Evolutionary conservation across 2,888 invertebrate species (phyloP).

Genomic region (Anthrax anthrax): DNA sequence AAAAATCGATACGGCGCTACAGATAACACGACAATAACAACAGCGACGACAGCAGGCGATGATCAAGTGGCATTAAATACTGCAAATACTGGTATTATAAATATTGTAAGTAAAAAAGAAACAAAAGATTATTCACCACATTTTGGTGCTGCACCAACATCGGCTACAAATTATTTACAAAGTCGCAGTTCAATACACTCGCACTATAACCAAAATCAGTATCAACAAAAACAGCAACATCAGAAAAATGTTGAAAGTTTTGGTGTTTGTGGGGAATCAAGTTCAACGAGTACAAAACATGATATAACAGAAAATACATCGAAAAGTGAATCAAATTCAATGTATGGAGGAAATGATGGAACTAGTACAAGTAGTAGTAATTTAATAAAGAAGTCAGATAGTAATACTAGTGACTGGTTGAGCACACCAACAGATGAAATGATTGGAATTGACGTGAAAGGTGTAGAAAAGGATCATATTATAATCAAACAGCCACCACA

Average conservation of each 20-base stretch:
- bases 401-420: slow-evolving; percentile 19
- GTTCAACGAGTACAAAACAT: slow-evolving; percentile 6
- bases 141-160: slow-evolving; percentile 17
- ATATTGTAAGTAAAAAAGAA: slow-evolving; percentile 17
- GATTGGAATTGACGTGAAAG: slow-evolving; percentile 19
- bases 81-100: slow-evolving; percentile 6
- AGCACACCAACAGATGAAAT: slow-evolving; percentile 20
- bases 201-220: too few species aligned
- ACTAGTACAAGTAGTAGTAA: slow-evolving; percentile 4
- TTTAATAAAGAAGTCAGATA: slow-evolving; percentile 19
- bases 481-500: slow-evolving; percentile 10
- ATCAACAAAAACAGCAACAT: not conserved
- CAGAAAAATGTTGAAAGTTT: too few species aligned
- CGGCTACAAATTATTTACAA: slow-evolving; percentile 15
- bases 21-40: slow-evolving; percentile 16
- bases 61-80: slow-evolving; percentile 1
- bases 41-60: not conserved
- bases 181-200: slow-evolving; percentile 5
- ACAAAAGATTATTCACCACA: slow-evolving; percentile 18
- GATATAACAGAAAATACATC: slow-evolving; percentile 13
- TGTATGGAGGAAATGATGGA: slow-evolving; percentile 2
- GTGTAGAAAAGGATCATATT: slow-evolving; percentile 18
- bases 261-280: not conserved
- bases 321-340: slow-evolving; percentile 15
- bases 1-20: slow-evolving; percentile 26